Base-by-base conservation (phyloP, 1,140 invertebrate genomes). In the Cydia strobilella region DNA sequence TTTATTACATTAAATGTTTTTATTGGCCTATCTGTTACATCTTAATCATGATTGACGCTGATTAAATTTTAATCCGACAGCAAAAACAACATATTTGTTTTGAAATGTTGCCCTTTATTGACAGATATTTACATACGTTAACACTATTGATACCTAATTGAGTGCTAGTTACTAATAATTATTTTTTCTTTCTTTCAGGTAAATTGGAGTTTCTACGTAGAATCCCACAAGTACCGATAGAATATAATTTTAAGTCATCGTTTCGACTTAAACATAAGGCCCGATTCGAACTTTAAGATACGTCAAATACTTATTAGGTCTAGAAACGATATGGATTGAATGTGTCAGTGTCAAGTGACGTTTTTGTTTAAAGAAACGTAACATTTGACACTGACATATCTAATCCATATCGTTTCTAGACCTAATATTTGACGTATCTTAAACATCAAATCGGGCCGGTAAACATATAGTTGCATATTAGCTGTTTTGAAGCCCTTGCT, bases 101-200 rank as follows among this genome's bases (percentile, higher is more conserved):
- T 51, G 48, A 51, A 5, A 51, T 0, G 48, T 18, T 51, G 48
- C 48, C 5, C 48, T 51, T 51, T 15, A 13, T 45, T 51, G 48
- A 51, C 48, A 51, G 48, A n/a, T 15, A 51, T 51, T 51, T 18
- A 51, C 48, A 54, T 54, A 54, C 12, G 51, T 54, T 54, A 54
- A 54, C 51, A 54, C n/a, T 54, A 13, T 20, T 51, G 5, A 5
- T 51, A 27, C 27, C 3, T 31, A 54, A 18, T 20, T 54, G 5
- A 23, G 9, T 59, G n/a, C 7, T 59, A 12, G 18, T 59, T 59
- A 18, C 65, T 69, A 69, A 69, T 18, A 7, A 73, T 62, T 20
- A 13, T 73, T 39, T 54, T 73, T 73, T 59, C 51, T 72, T 62
- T n/a, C n/a, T 73, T 73, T 62, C 72, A 73, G 72, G 72, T 73